phyloP scores from a whole-genome alignment of 1,140 invertebrate genomes.

The Drosophila parabipectinata region DNA sequence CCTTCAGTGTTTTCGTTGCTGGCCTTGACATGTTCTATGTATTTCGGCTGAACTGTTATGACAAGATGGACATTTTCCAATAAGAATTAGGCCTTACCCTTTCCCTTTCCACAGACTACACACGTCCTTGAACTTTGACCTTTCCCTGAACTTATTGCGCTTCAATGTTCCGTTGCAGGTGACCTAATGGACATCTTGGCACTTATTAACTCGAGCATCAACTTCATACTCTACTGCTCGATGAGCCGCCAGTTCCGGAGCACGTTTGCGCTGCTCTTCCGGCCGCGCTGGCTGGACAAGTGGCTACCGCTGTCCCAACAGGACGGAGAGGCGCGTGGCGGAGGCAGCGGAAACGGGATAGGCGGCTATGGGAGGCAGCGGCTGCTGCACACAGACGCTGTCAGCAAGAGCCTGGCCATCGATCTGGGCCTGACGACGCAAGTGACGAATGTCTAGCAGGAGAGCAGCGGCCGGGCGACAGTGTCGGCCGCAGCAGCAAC shows the following conservation, averaged over 20 bases:
- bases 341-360: constrained; percentile 24
- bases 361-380: constrained; percentile 61
- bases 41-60: background rate
- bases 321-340: constrained; percentile 63
- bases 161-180: constrained; percentile 85
- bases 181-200: constrained; percentile 97
- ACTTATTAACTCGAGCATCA: constrained; percentile 97
- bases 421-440: constrained; percentile 81
- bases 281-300: constrained; percentile 85
- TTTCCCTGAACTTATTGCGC: constrained; percentile 22
- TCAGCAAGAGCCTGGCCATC: constrained; percentile 78
- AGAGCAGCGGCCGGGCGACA: constrained; percentile 50
- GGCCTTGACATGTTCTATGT: constrained; percentile 23
- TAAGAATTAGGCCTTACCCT: too few relatives aligned
- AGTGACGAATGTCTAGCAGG: constrained; percentile 84
- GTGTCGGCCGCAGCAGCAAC: constrained; percentile 49
- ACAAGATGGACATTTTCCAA: background rate
- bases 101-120: background rate
- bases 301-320: constrained; percentile 86
- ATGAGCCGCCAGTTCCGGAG: constrained; percentile 98
- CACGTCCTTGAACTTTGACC: constrained; percentile 5
- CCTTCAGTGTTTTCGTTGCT: constrained; percentile 6
- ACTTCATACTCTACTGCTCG: constrained; percentile 98
- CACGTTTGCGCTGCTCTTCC: constrained; percentile 91
- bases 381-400: constrained; percentile 68